Base-by-base conservation (phyloP, 2,797 vertebrate species). In the Gambelia wislizenii region DNA sequence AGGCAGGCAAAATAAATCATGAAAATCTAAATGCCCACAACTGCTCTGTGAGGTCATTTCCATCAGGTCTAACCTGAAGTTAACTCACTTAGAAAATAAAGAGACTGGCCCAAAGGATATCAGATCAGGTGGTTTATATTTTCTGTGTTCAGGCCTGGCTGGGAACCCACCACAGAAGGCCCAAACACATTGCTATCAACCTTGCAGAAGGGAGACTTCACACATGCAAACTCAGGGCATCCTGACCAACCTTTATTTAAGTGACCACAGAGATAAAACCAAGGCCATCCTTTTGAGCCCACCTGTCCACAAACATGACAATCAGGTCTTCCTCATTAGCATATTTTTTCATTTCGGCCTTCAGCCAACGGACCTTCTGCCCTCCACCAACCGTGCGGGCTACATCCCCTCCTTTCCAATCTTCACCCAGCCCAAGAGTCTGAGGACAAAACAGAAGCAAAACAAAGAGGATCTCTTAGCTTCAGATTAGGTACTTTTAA, bases 231-330 rank as follows among this genome's bases (percentile, higher is more conserved):
- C 70, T 44, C 39, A 74, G 13, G 2, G 12, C 14, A 78, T 39
- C 33, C 61, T 27, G 47, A 18, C 12, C 27, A 6, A 49, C 6
- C 18, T 14, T 49, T n/a, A n/a, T n/a, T 56, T 33, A 67, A 67
- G 30, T 33, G 4, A 67, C 18, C 27, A 67, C 59, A 64, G 8
- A 0, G 8, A 47, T 59, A 33, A 33, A 77, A 14, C 59, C n/a
- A 25, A 36, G 25, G 8, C 1, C 22, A 22, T n/a, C 42, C 18
- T 49, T 54, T 14, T 18, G 12, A 42, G 3, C 83, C 88, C 92
- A 98, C 98, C 98, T 99, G 97, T 99, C 98, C 1, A 99, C 98
- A 69, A 98, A 98, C 96, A 99, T 94, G 93, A 98, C 42, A 4
- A 98, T 93, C 91, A 97, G 91, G 79, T 98, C 97, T 27, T 96